Evolutionary conservation across 1,140 invertebrate genomes (phyloP).

Genomic region (Pinna nobilis): DNA sequence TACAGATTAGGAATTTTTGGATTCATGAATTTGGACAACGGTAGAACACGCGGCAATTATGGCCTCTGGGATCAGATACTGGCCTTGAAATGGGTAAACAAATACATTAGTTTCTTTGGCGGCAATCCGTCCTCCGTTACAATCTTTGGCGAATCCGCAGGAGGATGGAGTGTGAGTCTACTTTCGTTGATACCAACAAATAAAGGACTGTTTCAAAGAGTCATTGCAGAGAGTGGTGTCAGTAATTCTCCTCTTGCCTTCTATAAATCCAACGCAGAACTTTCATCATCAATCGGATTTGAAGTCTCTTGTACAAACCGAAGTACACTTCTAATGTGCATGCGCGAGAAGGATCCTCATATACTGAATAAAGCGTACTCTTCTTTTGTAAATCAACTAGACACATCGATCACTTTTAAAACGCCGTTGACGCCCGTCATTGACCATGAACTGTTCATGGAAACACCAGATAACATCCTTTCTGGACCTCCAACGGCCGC

Average conservation of each 20-base stretch:
- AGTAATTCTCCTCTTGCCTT: background rate
- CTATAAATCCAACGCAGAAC: background rate
- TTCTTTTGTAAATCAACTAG: background rate
- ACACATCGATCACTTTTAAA: background rate
- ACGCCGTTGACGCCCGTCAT: conserved; percentile 21
- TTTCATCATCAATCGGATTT: background rate
- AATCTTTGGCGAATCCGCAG: conserved; percentile 81
- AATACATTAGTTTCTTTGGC: conserved; percentile 83
- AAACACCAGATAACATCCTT: conserved; percentile 8
- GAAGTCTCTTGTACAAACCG: background rate
- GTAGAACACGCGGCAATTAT: conserved; percentile 64
- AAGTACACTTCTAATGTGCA: background rate
- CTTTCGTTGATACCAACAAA: conserved; percentile 47
- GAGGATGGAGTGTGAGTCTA: conserved; percentile 39
- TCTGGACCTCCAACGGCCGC: background rate
- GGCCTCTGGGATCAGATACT: conserved; percentile 80
- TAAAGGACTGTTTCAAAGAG: conserved; percentile 46
- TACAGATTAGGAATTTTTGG: conserved; percentile 89
- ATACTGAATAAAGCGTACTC: background rate
- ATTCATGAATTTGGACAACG: conserved; percentile 79
- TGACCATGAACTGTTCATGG: conserved; percentile 35
- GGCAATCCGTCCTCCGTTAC: conserved; percentile 83
- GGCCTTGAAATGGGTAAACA: conserved; percentile 83
- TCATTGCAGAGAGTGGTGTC: conserved; percentile 51
- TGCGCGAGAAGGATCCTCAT: background rate